phyloP scores from a whole-genome alignment of 1,140 invertebrate species.

The Lepidostoma basale region DNA sequence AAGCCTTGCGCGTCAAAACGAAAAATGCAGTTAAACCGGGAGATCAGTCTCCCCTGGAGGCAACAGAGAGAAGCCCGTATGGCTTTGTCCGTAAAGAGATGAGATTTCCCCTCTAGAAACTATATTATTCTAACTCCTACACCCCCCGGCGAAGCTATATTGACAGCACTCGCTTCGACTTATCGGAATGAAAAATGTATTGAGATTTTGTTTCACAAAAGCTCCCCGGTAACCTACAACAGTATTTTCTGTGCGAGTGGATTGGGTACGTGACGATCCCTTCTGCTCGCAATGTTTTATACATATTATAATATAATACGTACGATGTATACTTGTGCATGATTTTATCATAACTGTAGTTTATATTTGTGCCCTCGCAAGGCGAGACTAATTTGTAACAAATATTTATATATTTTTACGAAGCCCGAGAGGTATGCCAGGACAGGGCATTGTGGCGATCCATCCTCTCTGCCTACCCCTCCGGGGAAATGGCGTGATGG shows the following conservation, averaged over 20 bases:
- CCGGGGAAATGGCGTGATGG: too few relatives aligned
- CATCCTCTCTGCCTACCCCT: too few relatives aligned
- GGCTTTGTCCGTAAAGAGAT: conserved; percentile 4
- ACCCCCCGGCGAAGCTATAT: not conserved
- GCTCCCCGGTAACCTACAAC: not conserved
- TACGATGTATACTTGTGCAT: too few relatives aligned
- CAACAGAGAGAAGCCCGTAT: not conserved
- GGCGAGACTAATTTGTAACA: too few relatives aligned
- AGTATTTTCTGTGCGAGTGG: not conserved
- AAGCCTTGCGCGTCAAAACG: too few relatives aligned
- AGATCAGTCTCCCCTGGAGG: not conserved
- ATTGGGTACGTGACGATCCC: not conserved
- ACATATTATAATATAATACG: not conserved
- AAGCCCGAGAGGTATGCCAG: too few relatives aligned
- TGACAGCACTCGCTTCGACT: not conserved
- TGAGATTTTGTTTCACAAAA: conserved; percentile 27
- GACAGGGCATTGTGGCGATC: too few relatives aligned
- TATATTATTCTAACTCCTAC: conserved; percentile 13
- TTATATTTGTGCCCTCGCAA: too few relatives aligned
- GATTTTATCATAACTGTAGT: too few relatives aligned
- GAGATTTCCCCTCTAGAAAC: conserved; percentile 4
- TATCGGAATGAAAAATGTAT: conserved; percentile 12
- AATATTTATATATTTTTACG: too few relatives aligned
- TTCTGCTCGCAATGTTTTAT: not conserved
- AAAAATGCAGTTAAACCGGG: too few relatives aligned